Base-by-base conservation (phyloP, 2,888 invertebrate genomes). In the Philopedon plagiatum region DNA sequence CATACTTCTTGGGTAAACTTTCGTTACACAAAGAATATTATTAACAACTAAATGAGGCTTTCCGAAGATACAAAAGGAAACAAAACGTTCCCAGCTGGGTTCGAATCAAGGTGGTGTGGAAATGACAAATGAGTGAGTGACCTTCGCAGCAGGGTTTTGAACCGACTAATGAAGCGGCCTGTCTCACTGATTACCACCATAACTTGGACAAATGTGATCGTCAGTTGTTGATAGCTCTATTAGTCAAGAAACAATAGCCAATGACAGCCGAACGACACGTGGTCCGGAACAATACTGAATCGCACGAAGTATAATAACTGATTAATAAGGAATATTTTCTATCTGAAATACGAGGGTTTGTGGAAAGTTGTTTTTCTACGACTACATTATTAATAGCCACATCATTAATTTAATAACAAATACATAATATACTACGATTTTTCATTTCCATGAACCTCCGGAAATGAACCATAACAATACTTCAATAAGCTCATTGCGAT, bases 41-140 rank as follows among this genome's bases (percentile, higher is more conserved):
- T 64, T 64, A 41, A 64, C 51, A 37, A 26, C 54, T 57, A 62
- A 69, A 69, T 63, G 63, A 69, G 44, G 23, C 41, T 46, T 63
- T 62, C 15, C 23, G n/a, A 44, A 34, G 56, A 34, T 21, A 69
- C 46, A 69, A 69, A 60, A 67, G 60, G 67, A 78, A 75, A 75
- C 75, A 78, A 78, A 78, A 78, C 75, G 68, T 56, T 77, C 78
- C 78, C 74, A 75, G 61, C 61, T 75, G 71, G 78, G 37, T 74
- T 64, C 44, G 61, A 60, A 68, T 69, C 32, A 64, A 71, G 76
- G 75, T 78, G 80, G 80, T 78, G 83, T 83, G 83, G 79, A 80
- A 76, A 79, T 84, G 84, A 84, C 84, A 84, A 84, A 84, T 84
- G 84, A 83, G 80, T 73, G 81, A 80, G 79, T 83, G 83, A 83